phyloP scores from a whole-genome alignment of 2,797 vertebrate genomes.

The Betta splendens region DNA sequence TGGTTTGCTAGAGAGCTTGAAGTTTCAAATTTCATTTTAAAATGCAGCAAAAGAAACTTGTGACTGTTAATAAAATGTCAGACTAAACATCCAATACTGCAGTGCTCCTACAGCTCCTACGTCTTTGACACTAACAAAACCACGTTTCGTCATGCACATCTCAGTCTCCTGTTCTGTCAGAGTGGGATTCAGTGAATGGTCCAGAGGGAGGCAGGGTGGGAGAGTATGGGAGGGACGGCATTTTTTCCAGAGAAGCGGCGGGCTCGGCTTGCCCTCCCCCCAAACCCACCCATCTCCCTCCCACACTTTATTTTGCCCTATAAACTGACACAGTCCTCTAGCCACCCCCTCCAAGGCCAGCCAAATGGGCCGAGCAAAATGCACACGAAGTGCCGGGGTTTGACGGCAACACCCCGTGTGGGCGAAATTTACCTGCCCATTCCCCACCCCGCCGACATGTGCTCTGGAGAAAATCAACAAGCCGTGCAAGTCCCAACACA shows the following conservation, averaged over 20 bases:
- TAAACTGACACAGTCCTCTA: slow-evolving; percentile 75
- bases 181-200: slow-evolving; percentile 14
- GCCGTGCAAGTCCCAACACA: slow-evolving; percentile 13
- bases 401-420: slow-evolving; percentile 82
- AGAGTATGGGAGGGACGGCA: slow-evolving; percentile 74
- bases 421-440: slow-evolving; percentile 81
- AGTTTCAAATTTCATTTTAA: neutral
- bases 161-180: neutral
- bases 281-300: slow-evolving; percentile 80
- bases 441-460: slow-evolving; percentile 82
- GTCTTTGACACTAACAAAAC: neutral
- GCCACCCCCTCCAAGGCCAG: slow-evolving; percentile 80
- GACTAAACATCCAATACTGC: neutral
- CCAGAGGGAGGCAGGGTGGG: slow-evolving; percentile 38
- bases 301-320: slow-evolving; percentile 79
- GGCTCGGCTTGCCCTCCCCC: slow-evolving; percentile 77
- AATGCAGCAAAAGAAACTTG: too few relatives aligned
- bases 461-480: slow-evolving; percentile 80
- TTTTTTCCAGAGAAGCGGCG: slow-evolving; percentile 65
- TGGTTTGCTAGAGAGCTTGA: neutral
- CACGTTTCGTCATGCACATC: neutral
- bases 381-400: slow-evolving; percentile 68
- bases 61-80: slow-evolving; percentile 3
- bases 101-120: too few relatives aligned
- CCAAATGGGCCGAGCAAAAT: slow-evolving; percentile 81